Percentiles rank a stretch among this genome's conserved stretches.
Evolutionary conservation across 35 echinoderm and acorn worm species (phyloP).

Genomic region (Heliocidaris erythrogramma): DNA sequence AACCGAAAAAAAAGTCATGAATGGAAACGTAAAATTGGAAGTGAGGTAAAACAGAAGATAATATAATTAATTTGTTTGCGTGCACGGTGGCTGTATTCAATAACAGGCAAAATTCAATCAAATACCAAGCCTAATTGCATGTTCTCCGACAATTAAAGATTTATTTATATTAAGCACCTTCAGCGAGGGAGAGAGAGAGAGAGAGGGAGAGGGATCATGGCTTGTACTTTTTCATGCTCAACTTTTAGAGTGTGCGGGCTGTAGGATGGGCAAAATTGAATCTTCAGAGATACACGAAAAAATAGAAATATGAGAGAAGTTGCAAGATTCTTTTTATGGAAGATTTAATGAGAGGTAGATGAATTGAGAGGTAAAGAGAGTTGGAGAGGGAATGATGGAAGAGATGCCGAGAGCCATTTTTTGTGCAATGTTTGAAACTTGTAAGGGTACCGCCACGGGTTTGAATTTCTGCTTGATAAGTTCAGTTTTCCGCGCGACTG

Average conservation of each 20-base stretch:
- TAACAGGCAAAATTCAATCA: background rate
- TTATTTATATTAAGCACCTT: background rate
- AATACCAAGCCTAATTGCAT: background rate
- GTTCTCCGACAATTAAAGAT: background rate
- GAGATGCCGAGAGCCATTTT: constrained; percentile 30
- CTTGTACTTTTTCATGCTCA: background rate
- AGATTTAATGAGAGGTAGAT: background rate
- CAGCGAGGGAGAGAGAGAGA: background rate
- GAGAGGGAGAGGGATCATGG: background rate
- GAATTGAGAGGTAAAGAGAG: background rate
- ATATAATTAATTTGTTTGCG: background rate
- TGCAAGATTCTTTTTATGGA: background rate
- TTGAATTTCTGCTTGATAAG: constrained; percentile 35
- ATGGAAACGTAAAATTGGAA: background rate
- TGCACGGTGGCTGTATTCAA: background rate
- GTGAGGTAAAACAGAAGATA: background rate
- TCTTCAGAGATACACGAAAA: background rate
- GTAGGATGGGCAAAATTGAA: background rate
- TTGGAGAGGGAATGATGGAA: background rate
- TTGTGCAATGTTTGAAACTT: constrained; percentile 28
- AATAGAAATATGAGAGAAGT: background rate
- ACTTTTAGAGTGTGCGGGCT: background rate
- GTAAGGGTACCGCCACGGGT: constrained; percentile 34
- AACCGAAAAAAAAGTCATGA: background rate
- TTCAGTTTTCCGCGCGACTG: constrained; percentile 4